phyloP scores from a whole-genome alignment of 2,888 invertebrate genomes.

The Drosophila siamana region DNA sequence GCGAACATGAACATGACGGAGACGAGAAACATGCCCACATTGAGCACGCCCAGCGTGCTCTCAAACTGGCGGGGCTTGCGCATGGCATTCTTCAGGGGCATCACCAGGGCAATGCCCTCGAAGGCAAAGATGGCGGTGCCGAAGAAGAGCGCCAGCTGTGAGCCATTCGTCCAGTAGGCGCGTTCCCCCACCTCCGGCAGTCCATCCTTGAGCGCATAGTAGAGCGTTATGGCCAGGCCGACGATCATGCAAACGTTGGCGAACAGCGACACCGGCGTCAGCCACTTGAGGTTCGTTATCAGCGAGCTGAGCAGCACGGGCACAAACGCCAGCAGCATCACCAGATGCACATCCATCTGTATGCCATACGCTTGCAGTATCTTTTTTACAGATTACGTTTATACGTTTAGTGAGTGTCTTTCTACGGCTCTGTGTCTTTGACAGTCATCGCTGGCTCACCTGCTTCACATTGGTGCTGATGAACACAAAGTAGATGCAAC shows the following conservation, averaged over 20 bases:
- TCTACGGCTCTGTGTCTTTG: too few species aligned
- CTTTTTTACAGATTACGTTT: too few species aligned
- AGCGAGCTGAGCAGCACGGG: slow-evolving; percentile 93
- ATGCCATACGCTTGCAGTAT: slow-evolving; percentile 89
- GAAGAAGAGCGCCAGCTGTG: slow-evolving; percentile 93
- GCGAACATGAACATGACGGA: slow-evolving; percentile 91
- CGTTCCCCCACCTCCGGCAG: slow-evolving; percentile 88
- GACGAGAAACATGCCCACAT: slow-evolving; percentile 93
- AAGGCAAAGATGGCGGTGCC: slow-evolving; percentile 98
- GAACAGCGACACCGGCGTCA: slow-evolving; percentile 95
- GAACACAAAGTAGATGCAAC: slow-evolving; percentile 98
- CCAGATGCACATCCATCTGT: slow-evolving; percentile 87
- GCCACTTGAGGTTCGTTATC: slow-evolving; percentile 91
- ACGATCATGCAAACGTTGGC: slow-evolving; percentile 95
- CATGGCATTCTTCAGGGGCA: slow-evolving; percentile 98
- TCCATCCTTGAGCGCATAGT: slow-evolving; percentile 93
- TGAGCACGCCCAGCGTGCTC: slow-evolving; percentile 93
- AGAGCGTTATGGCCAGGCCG: slow-evolving; percentile 94
- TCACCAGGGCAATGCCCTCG: slow-evolving; percentile 97
- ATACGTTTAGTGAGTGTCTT: too few species aligned
- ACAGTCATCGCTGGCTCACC: slow-evolving; percentile 86
- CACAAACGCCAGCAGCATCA: slow-evolving; percentile 90
- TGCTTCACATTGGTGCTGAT: slow-evolving; percentile 94
- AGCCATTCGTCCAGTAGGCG: slow-evolving; percentile 87
- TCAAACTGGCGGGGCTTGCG: slow-evolving; percentile 91